Evolutionary conservation across 1,140 invertebrate genomes (phyloP), one percentile per base, ranked within the genome.

Genomic region (Halictus rubicundus): DNA sequence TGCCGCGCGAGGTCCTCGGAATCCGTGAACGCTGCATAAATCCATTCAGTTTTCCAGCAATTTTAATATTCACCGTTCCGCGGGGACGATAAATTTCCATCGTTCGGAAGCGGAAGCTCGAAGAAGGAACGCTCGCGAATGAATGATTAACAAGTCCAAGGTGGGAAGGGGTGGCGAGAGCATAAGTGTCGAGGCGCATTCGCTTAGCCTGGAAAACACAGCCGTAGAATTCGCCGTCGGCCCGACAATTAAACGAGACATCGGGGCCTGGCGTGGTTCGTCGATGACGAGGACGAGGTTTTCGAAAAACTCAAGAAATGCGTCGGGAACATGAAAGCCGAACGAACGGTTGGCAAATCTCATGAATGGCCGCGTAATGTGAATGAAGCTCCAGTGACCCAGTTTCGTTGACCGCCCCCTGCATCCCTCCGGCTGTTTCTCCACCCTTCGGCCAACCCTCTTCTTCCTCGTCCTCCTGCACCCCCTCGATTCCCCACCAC

Each of bases 281-380:
- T 14, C 42, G 9, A 46, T 12, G 32, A 32, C 32, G 32, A 32
- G 32, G 32, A 32, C 32, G 32, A 32, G 42, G 64, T 79, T 86
- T 72, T 65, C 42, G 27, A 82, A 86, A 83, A 85, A 86, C 27
- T 70, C 23, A 37, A 68, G 72, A 60, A 77, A 85, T 54, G 65
- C 59, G 71, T 60, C 49, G 68, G 86, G 80, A 83, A 82, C 77
- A 88, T 84, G 86, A 87, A 88, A 91, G 86, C 90, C 90, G 88
- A 92, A 91, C 90, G 89, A 92, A 91, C 87, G 88, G 90, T 92
- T 91, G 87, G 89, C 88, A 91, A 89, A 91, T 92, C 92, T 93
- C 91, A 93, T 93, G 92, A 93, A 93, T 93, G 92, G 92, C 87
- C 91, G 90, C 90, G 91, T 92, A 93, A 93, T 93, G 92, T 93